phyloP scores from a whole-genome alignment of 1,140 invertebrate species.

The Heliconius eleuchia region DNA sequence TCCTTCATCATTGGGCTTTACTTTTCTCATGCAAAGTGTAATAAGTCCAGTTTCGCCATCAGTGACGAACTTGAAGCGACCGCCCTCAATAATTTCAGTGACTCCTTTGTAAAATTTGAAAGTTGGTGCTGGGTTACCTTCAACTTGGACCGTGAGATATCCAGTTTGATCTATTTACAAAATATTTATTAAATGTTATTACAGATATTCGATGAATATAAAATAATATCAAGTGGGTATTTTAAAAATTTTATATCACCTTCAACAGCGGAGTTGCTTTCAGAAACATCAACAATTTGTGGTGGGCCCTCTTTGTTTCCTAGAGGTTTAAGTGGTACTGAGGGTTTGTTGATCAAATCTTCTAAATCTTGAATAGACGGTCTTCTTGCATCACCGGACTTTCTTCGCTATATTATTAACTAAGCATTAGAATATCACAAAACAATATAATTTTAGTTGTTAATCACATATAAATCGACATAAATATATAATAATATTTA shows the following conservation, averaged over 20 bases:
- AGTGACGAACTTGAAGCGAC: constrained; percentile 94
- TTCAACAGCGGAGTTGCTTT: constrained; percentile 95
- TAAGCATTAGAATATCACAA: constrained; percentile 35
- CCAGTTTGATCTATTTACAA: constrained; percentile 89
- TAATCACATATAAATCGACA: constrained; percentile 57
- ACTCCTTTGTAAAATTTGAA: constrained; percentile 98
- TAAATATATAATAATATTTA: constrained; percentile 29
- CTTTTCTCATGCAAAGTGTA: constrained; percentile 96
- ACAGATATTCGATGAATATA: no score
- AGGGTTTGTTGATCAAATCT: constrained; percentile 94
- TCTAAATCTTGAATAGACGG: constrained; percentile 94
- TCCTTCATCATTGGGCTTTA: constrained; percentile 98
- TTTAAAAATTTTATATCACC: constrained; percentile 79
- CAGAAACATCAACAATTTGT: constrained; percentile 93
- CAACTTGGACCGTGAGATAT: constrained; percentile 93
- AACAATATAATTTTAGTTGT: constrained; percentile 33
- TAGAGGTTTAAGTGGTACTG: constrained; percentile 90
- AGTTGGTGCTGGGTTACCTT: constrained; percentile 95
- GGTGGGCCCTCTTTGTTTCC: constrained; percentile 89
- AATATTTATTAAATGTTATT: background rate
- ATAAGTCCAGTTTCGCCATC: constrained; percentile 94
- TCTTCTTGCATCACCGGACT: constrained; percentile 91
- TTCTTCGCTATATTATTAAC: constrained; percentile 86
- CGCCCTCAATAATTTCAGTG: constrained; percentile 95
- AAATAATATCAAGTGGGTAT: no score